These are phyloP conservation scores for Dyspetes luteomarginatus DNA, from an alignment of 2,888 invertebrate genomes.

Conservation along the genomic window DNA sequence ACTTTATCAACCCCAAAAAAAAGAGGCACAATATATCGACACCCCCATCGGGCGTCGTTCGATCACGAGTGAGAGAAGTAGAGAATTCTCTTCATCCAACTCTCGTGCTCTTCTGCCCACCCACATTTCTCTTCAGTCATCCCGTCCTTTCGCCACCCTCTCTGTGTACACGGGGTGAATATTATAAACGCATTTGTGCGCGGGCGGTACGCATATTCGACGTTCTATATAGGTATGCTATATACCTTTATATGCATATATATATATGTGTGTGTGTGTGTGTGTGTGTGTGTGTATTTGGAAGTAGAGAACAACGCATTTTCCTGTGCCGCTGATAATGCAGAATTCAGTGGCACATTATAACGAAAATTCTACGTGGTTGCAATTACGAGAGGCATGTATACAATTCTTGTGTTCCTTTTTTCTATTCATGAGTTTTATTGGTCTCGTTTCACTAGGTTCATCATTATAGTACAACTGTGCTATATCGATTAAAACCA, in stretches of 20 bases:
- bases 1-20: conserved; percentile 42
- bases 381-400: conserved; percentile 29
- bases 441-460: conserved; percentile 24
- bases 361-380: conserved; percentile 3
- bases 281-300: neutral
- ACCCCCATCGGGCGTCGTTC: conserved; percentile 24
- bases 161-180: conserved; percentile 78
- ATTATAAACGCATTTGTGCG: conserved; percentile 79
- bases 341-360: conserved; percentile 58
- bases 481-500: conserved; percentile 9
- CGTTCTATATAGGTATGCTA: conserved; percentile 29
- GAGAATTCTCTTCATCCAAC: conserved; percentile 43
- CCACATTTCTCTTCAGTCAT: conserved; percentile 55
- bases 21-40: conserved; percentile 66
- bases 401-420: conserved; percentile 33
- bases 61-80: conserved; percentile 3
- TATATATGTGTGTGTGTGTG: neutral
- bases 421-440: neutral
- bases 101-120: conserved; percentile 48
- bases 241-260: conserved; percentile 28
- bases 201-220: conserved; percentile 58
- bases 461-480: conserved; percentile 4
- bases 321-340: conserved; percentile 47
- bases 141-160: conserved; percentile 66
- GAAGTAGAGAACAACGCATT: conserved; percentile 13